Base-by-base conservation (phyloP, 1,140 invertebrate genomes). In the Prorops nasuta region DNA sequence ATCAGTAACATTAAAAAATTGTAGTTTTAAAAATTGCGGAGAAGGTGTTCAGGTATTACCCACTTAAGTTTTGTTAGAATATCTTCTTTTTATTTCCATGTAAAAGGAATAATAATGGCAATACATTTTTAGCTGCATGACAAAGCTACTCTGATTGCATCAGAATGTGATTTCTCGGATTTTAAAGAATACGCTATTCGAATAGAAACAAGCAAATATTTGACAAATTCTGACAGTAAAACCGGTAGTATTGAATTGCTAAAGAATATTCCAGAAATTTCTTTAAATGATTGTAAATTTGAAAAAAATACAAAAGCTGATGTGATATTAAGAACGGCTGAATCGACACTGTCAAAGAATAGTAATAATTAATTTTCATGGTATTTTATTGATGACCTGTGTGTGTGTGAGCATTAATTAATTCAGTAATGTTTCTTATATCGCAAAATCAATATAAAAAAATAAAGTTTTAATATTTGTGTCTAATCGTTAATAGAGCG, bases 121-220 rank as follows among this genome's bases (percentile, higher is more conserved):
- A 32, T 19, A 4, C 42, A 16, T 40, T 55, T 57, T 32, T 12
- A 62, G 59, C 32, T 61, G 16, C 32, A 67, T 16, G 66, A 71
- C 20, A 54, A 65, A 34, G 60, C 60, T 2, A 62, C 46, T 54
- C 53, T 76, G 18, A 51, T 10, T 3, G 66, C 57, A 16, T 61
- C 14, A 1, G 56, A 63, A 18, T 76, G 72, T 43, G 41, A 18
- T n/a, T 60, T 77, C 14, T 58, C 58, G 2, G 48, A 67, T 36
- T 69, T 71, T 10, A 70, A 66, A 41, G 74, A 74, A 40, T 69
- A 66, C 16, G 71, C 66, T 3, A 66, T 78, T 54, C 58, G 70
- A 35, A 58, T 74, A 42, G 72, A 74, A 55, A 67, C 67, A 4
- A 52, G 69, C 17, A 71, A 67, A 54, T 58, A 71, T 45, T 40